Evolutionary conservation across 2,888 invertebrate species (phyloP).

Genomic region (Aspidiotus destructor): DNA sequence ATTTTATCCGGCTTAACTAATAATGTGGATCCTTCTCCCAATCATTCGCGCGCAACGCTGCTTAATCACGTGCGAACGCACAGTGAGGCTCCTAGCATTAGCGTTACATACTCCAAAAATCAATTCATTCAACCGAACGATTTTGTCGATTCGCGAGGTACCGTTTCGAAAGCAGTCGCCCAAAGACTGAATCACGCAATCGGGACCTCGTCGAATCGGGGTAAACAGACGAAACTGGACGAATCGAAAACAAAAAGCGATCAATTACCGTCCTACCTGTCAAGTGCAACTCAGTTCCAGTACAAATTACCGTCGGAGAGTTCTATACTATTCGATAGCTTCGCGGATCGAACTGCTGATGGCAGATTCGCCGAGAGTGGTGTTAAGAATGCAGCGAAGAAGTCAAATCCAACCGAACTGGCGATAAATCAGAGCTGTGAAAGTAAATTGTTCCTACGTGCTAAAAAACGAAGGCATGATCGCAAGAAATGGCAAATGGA

Average conservation of each 20-base stretch:
- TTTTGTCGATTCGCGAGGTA: neutral
- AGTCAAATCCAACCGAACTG: neutral
- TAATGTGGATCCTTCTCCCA: conserved; percentile 4
- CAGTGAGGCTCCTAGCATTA: conserved; percentile 1
- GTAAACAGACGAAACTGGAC: conserved; percentile 2
- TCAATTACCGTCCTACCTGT: neutral
- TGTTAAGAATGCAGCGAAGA: conserved; percentile 3
- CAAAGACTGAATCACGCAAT: conserved; percentile 6
- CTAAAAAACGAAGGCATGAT: conserved; percentile 22
- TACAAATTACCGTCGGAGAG: neutral
- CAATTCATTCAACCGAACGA: neutral
- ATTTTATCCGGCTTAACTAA: conserved; percentile 13
- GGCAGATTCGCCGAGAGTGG: conserved; percentile 4
- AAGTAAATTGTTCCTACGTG: conserved; percentile 28
- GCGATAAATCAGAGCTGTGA: conserved; percentile 10
- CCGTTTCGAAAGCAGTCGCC: conserved; percentile 6
- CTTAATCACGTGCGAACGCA: neutral
- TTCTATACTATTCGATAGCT: conserved; percentile 5
- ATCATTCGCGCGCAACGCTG: conserved; percentile 3
- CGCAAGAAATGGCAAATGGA: conserved; percentile 38
- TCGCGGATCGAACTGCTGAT: neutral
- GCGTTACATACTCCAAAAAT: conserved; percentile 16
- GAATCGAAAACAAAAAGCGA: conserved; percentile 13
- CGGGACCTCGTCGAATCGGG: neutral
- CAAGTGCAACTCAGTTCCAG: neutral